A percentile compares a stretch with the other conserved stretches of the same genome.
phyloP scores from a whole-genome alignment of 1,140 invertebrate genomes.

The Papilio dardanus region DNA sequence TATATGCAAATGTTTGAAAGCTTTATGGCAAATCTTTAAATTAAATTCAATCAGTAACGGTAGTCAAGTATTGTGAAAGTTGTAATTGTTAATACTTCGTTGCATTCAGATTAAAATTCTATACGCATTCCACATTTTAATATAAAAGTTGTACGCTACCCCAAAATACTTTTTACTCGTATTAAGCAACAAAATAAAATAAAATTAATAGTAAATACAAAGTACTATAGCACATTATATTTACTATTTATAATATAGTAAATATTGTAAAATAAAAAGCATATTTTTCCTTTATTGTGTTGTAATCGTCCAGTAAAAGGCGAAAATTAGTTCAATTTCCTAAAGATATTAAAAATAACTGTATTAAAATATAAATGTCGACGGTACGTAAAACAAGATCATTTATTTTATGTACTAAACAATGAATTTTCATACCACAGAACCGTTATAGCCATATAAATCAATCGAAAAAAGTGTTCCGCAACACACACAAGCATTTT shows the following conservation, averaged over 20 bases:
- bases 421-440: too few relatives aligned
- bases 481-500: too few relatives aligned
- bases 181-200: not conserved
- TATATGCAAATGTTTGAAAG: not conserved
- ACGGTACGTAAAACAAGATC: not conserved
- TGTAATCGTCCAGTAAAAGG: not conserved
- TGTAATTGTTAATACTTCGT: not conserved
- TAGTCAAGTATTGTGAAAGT: conserved; percentile 11
- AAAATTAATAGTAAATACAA: not conserved
- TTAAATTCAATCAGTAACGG: conserved; percentile 10
- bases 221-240: too few relatives aligned
- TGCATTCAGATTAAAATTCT: not conserved
- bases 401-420: not conserved
- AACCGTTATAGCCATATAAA: too few relatives aligned
- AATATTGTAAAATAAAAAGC: not conserved
- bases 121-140: not conserved
- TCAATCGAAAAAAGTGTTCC: too few relatives aligned
- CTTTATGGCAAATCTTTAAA: conserved; percentile 4
- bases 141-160: not conserved
- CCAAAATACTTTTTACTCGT: too few relatives aligned
- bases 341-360: not conserved
- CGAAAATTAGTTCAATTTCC: conserved; percentile 5
- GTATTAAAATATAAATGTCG: not conserved
- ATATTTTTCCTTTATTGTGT: not conserved
- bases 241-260: not conserved